Base-by-base conservation (phyloP, 2,888 invertebrate genomes). In the Anthoptus insignis region DNA sequence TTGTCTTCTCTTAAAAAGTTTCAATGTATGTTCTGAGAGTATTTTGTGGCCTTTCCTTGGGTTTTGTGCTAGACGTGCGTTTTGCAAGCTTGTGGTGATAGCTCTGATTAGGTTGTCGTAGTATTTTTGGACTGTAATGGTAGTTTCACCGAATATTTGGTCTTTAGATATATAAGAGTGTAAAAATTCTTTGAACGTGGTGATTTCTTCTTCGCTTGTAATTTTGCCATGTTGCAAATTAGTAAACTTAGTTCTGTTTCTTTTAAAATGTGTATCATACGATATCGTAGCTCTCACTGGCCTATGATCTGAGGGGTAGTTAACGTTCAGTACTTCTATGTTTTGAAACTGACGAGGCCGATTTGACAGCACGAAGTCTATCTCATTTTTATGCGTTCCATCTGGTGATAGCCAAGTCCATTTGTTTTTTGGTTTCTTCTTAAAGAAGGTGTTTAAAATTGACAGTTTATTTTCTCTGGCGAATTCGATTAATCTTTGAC, bases 311-410 rank as follows among this genome's bases (percentile, higher is more conserved):
- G 73, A 71, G 6, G 67, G 64, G 53, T 63, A 73, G 39, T 65
- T 69, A 3, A 70, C 50, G 14, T 68, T 71, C 16, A 69, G 64
- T 13, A 71, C 65, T 54, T 69, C 68, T 47, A 73, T 54, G 21
- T 73, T 68, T 61, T 65, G 19, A 21, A 70, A 65, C 16, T 58
- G 1, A 9, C 7, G 29, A 14, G 68, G 68, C 21, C 45, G 34
- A 34, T 73, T 74, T 64, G 74, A 69, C 14, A 75, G 39, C 2
- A 73, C 67, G 24, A 67, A 74, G 24, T 76, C 75, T 13, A 74
- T 73, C 67, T 75, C 67, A 21, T 76, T 74, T 65, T 71, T 71
- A 19, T 64, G 11, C 14, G 58, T 37, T 45, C 57, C 29, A 45
- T 69, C 49, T 0, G 71, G 72, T 9, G 68, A 69, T 16, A 58